A percentile compares a stretch with the other conserved stretches of the same genome.
Conservation (phyloP, 1,140 invertebrate species). For the Pseudoatta argentina region DNA sequence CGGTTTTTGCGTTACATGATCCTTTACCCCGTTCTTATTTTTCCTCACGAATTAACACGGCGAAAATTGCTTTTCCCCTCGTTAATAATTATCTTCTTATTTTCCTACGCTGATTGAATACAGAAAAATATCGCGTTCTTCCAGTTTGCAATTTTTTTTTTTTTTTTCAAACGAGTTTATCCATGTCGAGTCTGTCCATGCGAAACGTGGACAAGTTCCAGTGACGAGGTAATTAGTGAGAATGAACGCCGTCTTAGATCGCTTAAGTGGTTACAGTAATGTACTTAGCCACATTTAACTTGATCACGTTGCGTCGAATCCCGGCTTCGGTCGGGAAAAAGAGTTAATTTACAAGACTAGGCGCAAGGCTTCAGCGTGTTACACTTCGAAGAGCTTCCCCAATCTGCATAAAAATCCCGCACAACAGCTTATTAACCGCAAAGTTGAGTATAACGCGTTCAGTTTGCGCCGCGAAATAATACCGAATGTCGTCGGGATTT, state of each 20-base stretch:
- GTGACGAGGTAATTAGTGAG: slow-evolving; percentile 43
- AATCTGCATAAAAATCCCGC: slow-evolving; percentile 45
- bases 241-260: slow-evolving; percentile 52
- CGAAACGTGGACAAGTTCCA: slow-evolving; percentile 37
- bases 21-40: slow-evolving; percentile 54
- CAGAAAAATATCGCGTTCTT: slow-evolving; percentile 44
- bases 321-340: slow-evolving; percentile 34
- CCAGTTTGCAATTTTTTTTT: slow-evolving; percentile 29
- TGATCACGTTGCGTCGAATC: slow-evolving; percentile 53
- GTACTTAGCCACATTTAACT: slow-evolving; percentile 54
- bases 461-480: slow-evolving; percentile 14
- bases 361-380: slow-evolving; percentile 48
- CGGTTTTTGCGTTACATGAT: slow-evolving; percentile 44
- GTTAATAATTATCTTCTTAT: slow-evolving; percentile 62
- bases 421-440: slow-evolving; percentile 15
- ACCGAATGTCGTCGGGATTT: too few relatives aligned
- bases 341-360: slow-evolving; percentile 39
- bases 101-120: slow-evolving; percentile 35
- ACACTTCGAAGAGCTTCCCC: slow-evolving; percentile 44
- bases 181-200: neutral
- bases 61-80: slow-evolving; percentile 41
- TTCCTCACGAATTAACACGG: slow-evolving; percentile 48
- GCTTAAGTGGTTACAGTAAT: slow-evolving; percentile 54
- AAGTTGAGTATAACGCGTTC: neutral
- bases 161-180: slow-evolving; percentile 39